Evolutionary conservation across 2,113 vertebrate species (phyloP), one percentile per base, ranked within the genome.

Genomic region (Hypanus sabinus): DNA sequence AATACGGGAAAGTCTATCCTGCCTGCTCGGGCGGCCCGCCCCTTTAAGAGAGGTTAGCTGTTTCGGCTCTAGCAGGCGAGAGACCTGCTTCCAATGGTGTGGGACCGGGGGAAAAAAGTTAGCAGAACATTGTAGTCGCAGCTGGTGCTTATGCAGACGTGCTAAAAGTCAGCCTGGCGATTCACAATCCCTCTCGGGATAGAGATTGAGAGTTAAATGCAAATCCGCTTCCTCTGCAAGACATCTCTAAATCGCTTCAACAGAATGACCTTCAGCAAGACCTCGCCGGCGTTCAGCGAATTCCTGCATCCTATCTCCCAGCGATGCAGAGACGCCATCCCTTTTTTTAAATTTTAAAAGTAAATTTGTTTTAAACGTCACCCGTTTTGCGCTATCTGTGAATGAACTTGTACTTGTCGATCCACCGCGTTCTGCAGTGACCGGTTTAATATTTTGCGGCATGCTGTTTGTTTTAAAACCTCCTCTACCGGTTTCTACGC

Each of bases 21-120:
- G 60, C 60, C 65, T 60, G 30, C 85, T 90, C 85, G 65, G 14
- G 5, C 20, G 85, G 85, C 60, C 60, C 85, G 6, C 85, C 60
- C 85, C 85, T 90, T 90, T 90, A 90, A 90, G 85, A 33, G 85
- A 65, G 85, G 30, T 18, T 90, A 60, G 11, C n/a, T 65, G 60
- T 14, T 8, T 62, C 60, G 65, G 30, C 33, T 10, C 14, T 90
- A 46, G 85, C 85, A 65, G 85, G 14, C 60, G 22, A 6, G 62
- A 30, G 60, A 90, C 5, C 60, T 68, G 85, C 60, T 65, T 1
- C 0, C 85, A 68, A 7, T 65, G 60, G 1, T 9, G 60, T n/a
- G 85, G 30, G 62, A n/a, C 27, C 14, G 57, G 5, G 46, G 46
- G 46, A 46, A 2, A 20, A 65, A 90, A 90, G 85, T 90, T 90